Evolutionary conservation across 2,797 vertebrate genomes (phyloP), one percentile per base, ranked within the genome.

Genomic region (Chrysocyon brachyurus): DNA sequence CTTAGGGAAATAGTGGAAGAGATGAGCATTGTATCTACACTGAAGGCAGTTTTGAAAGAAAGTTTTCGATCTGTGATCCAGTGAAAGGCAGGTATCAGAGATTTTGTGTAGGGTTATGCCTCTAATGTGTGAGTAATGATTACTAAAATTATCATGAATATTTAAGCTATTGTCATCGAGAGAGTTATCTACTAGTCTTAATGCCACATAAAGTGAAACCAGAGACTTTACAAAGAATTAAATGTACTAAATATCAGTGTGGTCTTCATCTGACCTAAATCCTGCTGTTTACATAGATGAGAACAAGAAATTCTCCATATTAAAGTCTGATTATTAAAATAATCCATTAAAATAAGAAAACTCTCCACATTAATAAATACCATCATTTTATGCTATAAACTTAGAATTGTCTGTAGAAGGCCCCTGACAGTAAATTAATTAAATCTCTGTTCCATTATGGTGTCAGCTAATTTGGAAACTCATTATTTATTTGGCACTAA

Each of bases 401-500:
- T 98, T 98, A 97, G 87, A 95, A 97, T 97, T 98, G 94, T 98
- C 97, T 97, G 87, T 75, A 97, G 97, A 82, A 95, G 89, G n/a
- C 40, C 75, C 52, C 91, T 95, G 97, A 97, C 98, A 98, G 97
- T 98, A 98, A 98, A 98, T 98, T 98, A 98, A 99, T 98, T 98
- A 98, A 98, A 96, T 98, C 91, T 98, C 96, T 98, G 97, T 98
- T 98, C 98, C 97, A 96, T 59, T 98, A 97, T 97, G 94, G 79
- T 96, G 96, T 97, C 98, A 98, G 96, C 97, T 98, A 97, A 98
- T 98, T 98, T 97, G 72, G 94, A 97, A 98, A 98, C 95, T 98
- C 98, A 98, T 99, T 99, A 99, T 98, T 99, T 99, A 98, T 98
- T 98, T 98, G 98, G 97, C 98, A 98, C 98, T 98, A 98, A 98